Percentiles rank a stretch among this genome's conserved stretches.
Evolutionary conservation across 2,888 invertebrate genomes (phyloP).

Genomic region (Drosophila suboccidentalis): DNA sequence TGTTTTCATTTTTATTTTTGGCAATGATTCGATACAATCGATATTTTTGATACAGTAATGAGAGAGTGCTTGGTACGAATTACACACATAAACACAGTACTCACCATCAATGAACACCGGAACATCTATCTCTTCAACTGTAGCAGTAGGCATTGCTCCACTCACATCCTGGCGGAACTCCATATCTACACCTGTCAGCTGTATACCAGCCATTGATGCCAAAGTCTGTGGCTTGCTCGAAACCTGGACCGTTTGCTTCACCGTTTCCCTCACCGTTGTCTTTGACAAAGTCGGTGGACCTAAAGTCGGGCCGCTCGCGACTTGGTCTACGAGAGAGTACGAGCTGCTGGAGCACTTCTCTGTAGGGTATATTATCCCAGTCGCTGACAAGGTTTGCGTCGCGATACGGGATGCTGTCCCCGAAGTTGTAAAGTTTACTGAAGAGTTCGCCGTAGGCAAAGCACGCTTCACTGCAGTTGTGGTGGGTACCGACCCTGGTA

Average conservation of each 20-base stretch:
- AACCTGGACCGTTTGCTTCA: conserved; percentile 75
- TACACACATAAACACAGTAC: conserved; percentile 83
- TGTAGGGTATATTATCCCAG: conserved; percentile 62
- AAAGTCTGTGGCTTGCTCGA: conserved; percentile 70
- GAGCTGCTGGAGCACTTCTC: conserved; percentile 34
- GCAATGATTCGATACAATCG: conserved; percentile 15
- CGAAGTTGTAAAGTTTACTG: conserved; percentile 63
- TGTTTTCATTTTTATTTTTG: conserved; percentile 30
- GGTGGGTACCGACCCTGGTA: conserved; percentile 79
- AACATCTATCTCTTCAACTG: conserved; percentile 85
- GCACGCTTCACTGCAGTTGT: conserved; percentile 71
- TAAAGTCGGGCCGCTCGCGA: conserved; percentile 42
- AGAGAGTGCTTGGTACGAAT: conserved; percentile 77
- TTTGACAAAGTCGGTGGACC: conserved; percentile 44
- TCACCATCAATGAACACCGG: conserved; percentile 85
- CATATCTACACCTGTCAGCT: conserved; percentile 82
- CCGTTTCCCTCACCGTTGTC: conserved; percentile 33
- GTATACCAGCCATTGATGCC: conserved; percentile 83
- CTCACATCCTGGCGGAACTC: conserved; percentile 82
- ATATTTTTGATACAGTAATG: conserved; percentile 66
- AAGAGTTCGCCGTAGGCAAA: conserved; percentile 51
- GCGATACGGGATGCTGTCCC: conserved; percentile 65
- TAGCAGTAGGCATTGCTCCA: conserved; percentile 85
- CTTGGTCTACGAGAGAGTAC: conserved; percentile 35
- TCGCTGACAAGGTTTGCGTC: conserved; percentile 39